Evolutionary conservation across 1,140 invertebrate genomes (phyloP).

Genomic region (Alviniconcha marisindica): DNA sequence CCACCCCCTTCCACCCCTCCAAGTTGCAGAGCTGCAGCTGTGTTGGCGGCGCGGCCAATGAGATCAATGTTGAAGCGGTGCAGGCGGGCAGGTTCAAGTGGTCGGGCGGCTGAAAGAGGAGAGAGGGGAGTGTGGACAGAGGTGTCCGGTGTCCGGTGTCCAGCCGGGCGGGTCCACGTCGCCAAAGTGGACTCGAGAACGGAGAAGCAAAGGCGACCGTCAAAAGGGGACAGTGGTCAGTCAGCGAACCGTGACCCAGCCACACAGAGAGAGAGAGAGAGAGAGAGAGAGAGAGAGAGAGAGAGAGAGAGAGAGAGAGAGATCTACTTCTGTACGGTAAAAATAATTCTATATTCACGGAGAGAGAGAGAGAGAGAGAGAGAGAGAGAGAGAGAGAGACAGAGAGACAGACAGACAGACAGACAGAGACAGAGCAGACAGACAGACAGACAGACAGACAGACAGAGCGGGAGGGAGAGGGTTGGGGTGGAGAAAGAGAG

Average conservation of each 20-base stretch:
- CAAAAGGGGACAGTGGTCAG: too few relatives aligned
- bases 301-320: constrained; percentile 25
- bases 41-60: too few relatives aligned
- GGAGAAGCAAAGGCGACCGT: too few relatives aligned
- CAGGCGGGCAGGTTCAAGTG: too few relatives aligned
- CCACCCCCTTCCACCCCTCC: too few relatives aligned
- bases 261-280: constrained; percentile 3
- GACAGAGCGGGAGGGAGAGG: not conserved
- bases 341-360: not conserved
- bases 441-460: not conserved
- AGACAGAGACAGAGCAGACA: not conserved
- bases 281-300: constrained; percentile 33
- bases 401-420: not conserved
- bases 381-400: not conserved
- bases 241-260: too few relatives aligned
- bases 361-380: not conserved
- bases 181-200: too few relatives aligned
- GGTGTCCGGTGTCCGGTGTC: not conserved
- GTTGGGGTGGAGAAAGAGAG: not conserved
- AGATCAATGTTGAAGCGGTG: too few relatives aligned
- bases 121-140: not conserved
- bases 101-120: not conserved
- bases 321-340: too few relatives aligned
- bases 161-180: not conserved
- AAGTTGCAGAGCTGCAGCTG: too few relatives aligned